phyloP scores from a whole-genome alignment of 2,888 invertebrate species.

The Polydrusus cervinus region DNA sequence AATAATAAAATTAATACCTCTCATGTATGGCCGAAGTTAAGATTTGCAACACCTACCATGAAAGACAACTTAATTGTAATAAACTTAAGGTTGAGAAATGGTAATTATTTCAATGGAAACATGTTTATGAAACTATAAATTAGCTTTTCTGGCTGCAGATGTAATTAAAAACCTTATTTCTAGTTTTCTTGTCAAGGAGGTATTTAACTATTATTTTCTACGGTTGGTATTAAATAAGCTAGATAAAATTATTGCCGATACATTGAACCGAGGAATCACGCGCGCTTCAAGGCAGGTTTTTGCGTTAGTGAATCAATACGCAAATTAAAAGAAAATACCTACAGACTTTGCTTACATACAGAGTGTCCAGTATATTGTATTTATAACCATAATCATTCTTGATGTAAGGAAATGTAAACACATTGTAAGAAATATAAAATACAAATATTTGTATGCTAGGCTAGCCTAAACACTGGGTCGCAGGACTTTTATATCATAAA shows the following conservation, averaged over 20 bases:
- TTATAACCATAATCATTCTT: no score
- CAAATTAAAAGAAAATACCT: slow-evolving; percentile 19
- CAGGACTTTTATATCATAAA: no score
- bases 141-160: slow-evolving; percentile 35
- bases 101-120: slow-evolving; percentile 6
- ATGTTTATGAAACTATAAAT: slow-evolving; percentile 12
- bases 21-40: neutral
- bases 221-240: slow-evolving; percentile 20
- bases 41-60: neutral
- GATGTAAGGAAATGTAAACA: no score
- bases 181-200: slow-evolving; percentile 33
- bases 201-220: slow-evolving; percentile 44
- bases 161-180: slow-evolving; percentile 45
- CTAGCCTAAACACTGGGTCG: no score
- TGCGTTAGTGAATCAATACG: slow-evolving; percentile 31
- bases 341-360: neutral
- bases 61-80: slow-evolving; percentile 7
- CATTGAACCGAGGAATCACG: slow-evolving; percentile 24
- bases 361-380: no score
- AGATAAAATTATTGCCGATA: slow-evolving; percentile 28
- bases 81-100: slow-evolving; percentile 10
- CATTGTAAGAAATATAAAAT: no score
- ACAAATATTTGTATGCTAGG: no score
- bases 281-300: slow-evolving; percentile 15
- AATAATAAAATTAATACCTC: no score